Evolutionary conservation across 2,888 invertebrate species (phyloP), one percentile per base, ranked within the genome.

Genomic region (Uropetala carovei): DNA sequence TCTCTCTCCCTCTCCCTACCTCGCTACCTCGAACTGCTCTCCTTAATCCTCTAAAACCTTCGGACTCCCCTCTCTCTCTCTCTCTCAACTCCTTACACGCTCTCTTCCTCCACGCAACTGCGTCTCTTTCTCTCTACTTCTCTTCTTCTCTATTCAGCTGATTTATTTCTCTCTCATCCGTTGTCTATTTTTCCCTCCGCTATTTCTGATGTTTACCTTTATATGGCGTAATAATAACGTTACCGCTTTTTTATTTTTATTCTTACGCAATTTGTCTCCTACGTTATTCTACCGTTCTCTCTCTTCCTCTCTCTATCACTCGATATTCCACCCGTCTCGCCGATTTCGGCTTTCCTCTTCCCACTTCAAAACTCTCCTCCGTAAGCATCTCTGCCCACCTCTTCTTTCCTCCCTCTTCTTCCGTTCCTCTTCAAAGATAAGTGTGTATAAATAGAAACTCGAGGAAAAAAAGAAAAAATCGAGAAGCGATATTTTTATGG

Each of bases 31-130:
- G 22, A 22, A 68, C 68, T 64, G 64, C 64, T 64, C 64, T 68
- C 68, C 68, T 68, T 68, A 68, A 68, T 68, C 68, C 68, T 68
- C 68, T 68, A 68, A 68, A 68, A 68, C 68, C 68, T 68, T 22
- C 68, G n/a, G 68, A 68, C 18, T 43, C 5, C 43, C 43, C 43
- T 43, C 43, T 43, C 43, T 43, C 5, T 22, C 9, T 68, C 68
- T 68, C 68, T 22, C 22, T n/a, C 68, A 68, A 68, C 68, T 68
- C 68, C 68, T 68, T n/a, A n/a, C 68, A 68, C 68, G 68, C 22
- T 22, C n/a, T 68, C 18, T 68, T 68, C 68, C 22, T 9, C 68
- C 22, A n/a, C 9, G n/a, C 0, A 68, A n/a, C 16, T 64, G 64
- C 64, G 18, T n/a, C 22, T 18, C n/a, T 22, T 16, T 14, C 64